Conservation (phyloP, 2,797 vertebrate genomes). For the Pseudochromis fuscus region DNA sequence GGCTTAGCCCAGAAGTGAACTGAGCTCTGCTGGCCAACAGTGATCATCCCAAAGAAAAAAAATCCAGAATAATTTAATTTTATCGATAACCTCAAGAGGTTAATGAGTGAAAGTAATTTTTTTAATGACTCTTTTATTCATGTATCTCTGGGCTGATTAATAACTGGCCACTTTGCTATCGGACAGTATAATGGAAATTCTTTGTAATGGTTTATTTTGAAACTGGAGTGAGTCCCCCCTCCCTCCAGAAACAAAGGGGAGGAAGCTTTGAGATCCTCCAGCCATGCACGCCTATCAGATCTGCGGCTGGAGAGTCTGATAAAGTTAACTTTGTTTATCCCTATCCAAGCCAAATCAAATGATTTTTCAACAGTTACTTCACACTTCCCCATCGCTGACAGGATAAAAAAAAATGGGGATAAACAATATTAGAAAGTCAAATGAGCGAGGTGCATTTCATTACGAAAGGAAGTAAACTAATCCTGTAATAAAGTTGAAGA, state of each 20-base stretch:
- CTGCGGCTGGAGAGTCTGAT: conserved; percentile 28
- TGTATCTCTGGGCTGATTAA: neutral
- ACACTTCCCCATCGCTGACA: conserved; percentile 29
- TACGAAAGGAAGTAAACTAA: conserved; percentile 29
- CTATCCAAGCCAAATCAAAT: conserved; percentile 43
- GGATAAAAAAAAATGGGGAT: conserved; percentile 36
- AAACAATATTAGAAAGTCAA: conserved; percentile 64
- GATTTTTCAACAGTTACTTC: conserved; percentile 28
- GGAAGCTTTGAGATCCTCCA: neutral
- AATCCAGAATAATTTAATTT: neutral
- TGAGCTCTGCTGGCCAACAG: conserved; percentile 9
- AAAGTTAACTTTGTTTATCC: conserved; percentile 37
- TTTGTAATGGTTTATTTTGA: neutral
- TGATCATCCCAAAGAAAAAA: neutral
- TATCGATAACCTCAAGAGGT: neutral
- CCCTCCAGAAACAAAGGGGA: too few relatives aligned
- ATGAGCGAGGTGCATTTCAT: conserved; percentile 61
- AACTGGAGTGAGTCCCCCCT: neutral
- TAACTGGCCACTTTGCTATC: neutral
- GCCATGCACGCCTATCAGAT: conserved; percentile 16
- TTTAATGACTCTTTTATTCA: neutral
- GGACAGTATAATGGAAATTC: neutral
- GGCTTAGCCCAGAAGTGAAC: conserved; percentile 5
- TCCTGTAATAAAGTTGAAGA: conserved; percentile 48
- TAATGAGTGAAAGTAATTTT: neutral